Evolutionary conservation across 2,113 vertebrate species (phyloP), one percentile per base, ranked within the genome.

Genomic region (Salvelinus alpinus): DNA sequence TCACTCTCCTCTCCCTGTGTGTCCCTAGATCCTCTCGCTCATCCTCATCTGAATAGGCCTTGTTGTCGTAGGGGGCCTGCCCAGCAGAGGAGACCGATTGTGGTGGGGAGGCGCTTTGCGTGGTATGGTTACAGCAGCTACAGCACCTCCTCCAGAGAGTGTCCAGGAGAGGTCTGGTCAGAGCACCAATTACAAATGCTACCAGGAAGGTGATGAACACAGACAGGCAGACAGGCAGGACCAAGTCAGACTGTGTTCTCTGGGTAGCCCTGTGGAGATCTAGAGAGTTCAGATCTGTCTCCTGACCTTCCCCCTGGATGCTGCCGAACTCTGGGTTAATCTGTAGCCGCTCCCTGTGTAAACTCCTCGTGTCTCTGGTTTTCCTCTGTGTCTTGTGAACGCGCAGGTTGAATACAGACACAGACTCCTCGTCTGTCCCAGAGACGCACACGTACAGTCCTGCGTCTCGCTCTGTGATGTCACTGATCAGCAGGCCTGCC

Each of bases 101-200:
- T 16, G 72, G 67, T 24, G 73, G 57, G 48, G 4, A 0, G 0
- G 86, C 34, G 0, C 44, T 80, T 83, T 89, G 92, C 54, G 80
- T 87, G 1, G 14, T 59, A 76, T 12, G 6, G 12, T 54, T 54
- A 54, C 51, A 54, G 51, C 13, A 54, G 14, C 12, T 54, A 54
- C 51, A 54, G 1, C 91, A 24, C 68, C 68, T 89, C 71, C 65
- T 86, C 88, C 93, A 95, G 25, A 96, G 84, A 4, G 44, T 82
- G 22, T 92, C 91, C 5, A 96, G 64, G 62, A 86, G 92, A 18
- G 97, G 97, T 86, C 96, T 94, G 7, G 90, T 68, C 1, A 96
- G 69, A 48, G 91, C 92, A 38, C 97, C 97, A 59, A 98, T 86
- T 54, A 94, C 88, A 87, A 99, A 99, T 25, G 96, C 95, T 54